phyloP scores from a whole-genome alignment of 2,113 vertebrate species.

The Equus quagga region DNA sequence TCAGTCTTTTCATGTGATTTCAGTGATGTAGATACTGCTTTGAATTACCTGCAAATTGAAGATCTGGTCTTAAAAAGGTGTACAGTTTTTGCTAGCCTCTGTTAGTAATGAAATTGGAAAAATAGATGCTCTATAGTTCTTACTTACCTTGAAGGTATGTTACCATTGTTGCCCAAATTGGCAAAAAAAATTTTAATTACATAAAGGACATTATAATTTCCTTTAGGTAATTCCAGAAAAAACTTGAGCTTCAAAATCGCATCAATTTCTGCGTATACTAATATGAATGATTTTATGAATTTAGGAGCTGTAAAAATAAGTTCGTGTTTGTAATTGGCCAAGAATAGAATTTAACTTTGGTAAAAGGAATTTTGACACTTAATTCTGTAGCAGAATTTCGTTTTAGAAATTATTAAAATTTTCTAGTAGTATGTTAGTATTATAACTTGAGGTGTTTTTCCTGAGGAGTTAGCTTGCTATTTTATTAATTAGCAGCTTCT shows the following conservation, averaged over 20 bases:
- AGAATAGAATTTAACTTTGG: slow-evolving; percentile 39
- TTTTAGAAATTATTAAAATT: slow-evolving; percentile 53
- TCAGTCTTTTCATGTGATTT: slow-evolving; percentile 38
- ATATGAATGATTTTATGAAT: slow-evolving; percentile 53
- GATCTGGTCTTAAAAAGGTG: slow-evolving; percentile 4
- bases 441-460: background rate
- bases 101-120: slow-evolving; percentile 19
- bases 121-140: background rate
- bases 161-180: slow-evolving; percentile 38
- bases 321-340: background rate
- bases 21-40: background rate
- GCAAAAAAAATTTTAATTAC: background rate
- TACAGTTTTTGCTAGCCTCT: background rate
- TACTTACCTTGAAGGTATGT: slow-evolving; percentile 32
- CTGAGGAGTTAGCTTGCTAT: background rate
- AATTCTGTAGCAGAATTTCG: background rate
- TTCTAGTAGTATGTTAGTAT: background rate
- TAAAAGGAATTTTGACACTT: slow-evolving; percentile 41
- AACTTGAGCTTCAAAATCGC: slow-evolving; percentile 9
- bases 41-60: slow-evolving; percentile 39
- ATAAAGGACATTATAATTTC: background rate
- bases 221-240: background rate
- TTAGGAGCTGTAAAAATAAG: slow-evolving; percentile 26
- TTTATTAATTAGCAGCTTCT: background rate
- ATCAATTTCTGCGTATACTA: background rate